A percentile compares a stretch with the other conserved stretches of the same genome.
Evolutionary conservation across 2,113 vertebrate genomes (phyloP).

Genomic region (Polypterus bichir): DNA sequence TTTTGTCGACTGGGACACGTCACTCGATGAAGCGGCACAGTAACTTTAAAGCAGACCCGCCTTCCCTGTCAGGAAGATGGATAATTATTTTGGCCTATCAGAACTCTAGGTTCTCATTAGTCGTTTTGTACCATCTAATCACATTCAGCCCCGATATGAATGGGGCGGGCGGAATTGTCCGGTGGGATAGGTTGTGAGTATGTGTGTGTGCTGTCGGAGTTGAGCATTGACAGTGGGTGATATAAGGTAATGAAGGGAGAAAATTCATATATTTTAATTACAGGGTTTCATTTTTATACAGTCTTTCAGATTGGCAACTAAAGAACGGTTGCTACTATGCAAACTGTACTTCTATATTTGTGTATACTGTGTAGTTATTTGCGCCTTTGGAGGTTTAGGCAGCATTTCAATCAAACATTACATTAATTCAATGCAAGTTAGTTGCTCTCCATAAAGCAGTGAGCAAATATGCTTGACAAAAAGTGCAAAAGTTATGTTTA

Average conservation of each 20-base stretch:
- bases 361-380: no score
- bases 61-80: conserved; percentile 20
- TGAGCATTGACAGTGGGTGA: conserved; percentile 32
- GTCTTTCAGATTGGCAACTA: no score
- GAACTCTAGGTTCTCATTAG: no score
- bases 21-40: conserved; percentile 32
- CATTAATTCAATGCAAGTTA: no score
- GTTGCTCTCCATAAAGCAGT: no score
- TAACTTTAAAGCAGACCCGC: conserved; percentile 3
- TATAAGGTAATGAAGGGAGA: conserved; percentile 24
- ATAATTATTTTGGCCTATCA: background rate
- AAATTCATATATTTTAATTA: background rate
- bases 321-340: no score
- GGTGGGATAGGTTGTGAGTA: conserved; percentile 31
- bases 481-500: no score
- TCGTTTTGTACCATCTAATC: conserved; percentile 32
- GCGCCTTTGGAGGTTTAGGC: no score
- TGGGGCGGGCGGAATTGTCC: conserved; percentile 23
- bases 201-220: conserved; percentile 33
- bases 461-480: no score
- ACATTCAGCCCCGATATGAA: background rate
- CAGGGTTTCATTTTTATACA: no score
- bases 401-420: no score
- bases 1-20: conserved; percentile 49
- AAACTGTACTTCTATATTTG: no score